Evolutionary conservation across 1,140 invertebrate genomes (phyloP).

Genomic region (Habropoda laboriosa): DNA sequence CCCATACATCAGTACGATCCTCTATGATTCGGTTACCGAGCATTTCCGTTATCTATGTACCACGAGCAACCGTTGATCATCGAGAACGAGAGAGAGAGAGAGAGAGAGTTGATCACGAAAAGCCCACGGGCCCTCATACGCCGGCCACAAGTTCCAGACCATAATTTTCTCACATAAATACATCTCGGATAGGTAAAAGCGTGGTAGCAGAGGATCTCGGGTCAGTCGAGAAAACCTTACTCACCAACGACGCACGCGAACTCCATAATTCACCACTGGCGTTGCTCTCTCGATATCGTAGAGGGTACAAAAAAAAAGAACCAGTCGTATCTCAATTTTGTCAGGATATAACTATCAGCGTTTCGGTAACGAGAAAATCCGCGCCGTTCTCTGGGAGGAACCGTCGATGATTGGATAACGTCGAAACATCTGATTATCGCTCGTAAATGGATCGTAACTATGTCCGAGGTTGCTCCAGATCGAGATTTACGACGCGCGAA

Average conservation of each 20-base stretch:
- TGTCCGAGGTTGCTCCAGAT: background rate
- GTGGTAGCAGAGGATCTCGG: conserved; percentile 3
- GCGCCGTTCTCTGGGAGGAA: background rate
- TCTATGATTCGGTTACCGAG: background rate
- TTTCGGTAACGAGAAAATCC: conserved; percentile 62
- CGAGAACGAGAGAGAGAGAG: too few relatives aligned
- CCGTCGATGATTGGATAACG: conserved; percentile 25
- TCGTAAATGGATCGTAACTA: background rate
- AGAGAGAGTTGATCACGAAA: conserved; percentile 26
- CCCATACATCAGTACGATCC: conserved; percentile 1
- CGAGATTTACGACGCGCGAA: conserved; percentile 45
- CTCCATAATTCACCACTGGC: conserved; percentile 65
- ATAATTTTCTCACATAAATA: conserved; percentile 72
- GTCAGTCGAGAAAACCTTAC: conserved; percentile 23
- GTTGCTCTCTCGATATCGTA: conserved; percentile 17
- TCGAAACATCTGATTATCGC: conserved; percentile 54
- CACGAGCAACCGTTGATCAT: conserved; percentile 36
- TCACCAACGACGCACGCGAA: conserved; percentile 58
- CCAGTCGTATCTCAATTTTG: conserved; percentile 67
- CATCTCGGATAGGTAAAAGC: conserved; percentile 52
- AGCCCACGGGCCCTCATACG: conserved; percentile 1
- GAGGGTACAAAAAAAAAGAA: conserved; percentile 2
- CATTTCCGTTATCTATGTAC: conserved; percentile 11
- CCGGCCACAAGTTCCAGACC: conserved; percentile 41
- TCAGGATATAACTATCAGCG: conserved; percentile 57